Percentiles rank a stretch among this genome's conserved stretches.
Evolutionary conservation across 2,113 vertebrate genomes (phyloP).

Genomic region (Callocephalon fimbriatum): DNA sequence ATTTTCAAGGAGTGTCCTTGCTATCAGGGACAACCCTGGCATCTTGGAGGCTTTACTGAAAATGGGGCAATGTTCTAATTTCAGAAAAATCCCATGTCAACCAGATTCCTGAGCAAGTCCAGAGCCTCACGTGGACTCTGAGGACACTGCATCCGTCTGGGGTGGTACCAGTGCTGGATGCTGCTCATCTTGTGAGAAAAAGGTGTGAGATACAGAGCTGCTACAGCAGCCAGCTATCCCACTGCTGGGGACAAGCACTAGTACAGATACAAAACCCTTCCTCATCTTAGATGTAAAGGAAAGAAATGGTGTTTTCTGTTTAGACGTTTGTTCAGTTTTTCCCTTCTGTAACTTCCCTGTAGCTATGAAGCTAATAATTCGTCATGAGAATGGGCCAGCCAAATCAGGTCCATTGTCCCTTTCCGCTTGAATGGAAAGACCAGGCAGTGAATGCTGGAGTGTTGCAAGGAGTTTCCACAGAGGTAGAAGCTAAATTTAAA

Average conservation of each 20-base stretch:
- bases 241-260: neutral
- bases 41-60: slow-evolving; percentile 20
- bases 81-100: slow-evolving; percentile 27
- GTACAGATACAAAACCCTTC: rapidly evolving
- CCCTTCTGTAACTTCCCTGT: neutral
- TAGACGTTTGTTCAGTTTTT: neutral
- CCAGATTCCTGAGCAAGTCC: neutral
- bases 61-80: slow-evolving; percentile 62
- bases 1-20: slow-evolving; percentile 58
- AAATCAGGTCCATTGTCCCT: neutral
- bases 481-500: slow-evolving; percentile 13
- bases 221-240: neutral
- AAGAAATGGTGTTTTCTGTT: neutral
- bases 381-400: neutral
- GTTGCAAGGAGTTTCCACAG: neutral
- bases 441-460: neutral
- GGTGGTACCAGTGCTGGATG: neutral
- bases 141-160: neutral
- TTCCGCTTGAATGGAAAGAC: neutral
- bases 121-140: neutral
- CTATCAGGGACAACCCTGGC: slow-evolving; percentile 50
- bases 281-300: neutral
- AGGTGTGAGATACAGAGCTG: neutral
- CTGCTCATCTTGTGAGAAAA: neutral
- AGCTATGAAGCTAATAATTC: neutral